Base-by-base conservation (phyloP, 2,113 vertebrate species). In the Stercorarius parasiticus region DNA sequence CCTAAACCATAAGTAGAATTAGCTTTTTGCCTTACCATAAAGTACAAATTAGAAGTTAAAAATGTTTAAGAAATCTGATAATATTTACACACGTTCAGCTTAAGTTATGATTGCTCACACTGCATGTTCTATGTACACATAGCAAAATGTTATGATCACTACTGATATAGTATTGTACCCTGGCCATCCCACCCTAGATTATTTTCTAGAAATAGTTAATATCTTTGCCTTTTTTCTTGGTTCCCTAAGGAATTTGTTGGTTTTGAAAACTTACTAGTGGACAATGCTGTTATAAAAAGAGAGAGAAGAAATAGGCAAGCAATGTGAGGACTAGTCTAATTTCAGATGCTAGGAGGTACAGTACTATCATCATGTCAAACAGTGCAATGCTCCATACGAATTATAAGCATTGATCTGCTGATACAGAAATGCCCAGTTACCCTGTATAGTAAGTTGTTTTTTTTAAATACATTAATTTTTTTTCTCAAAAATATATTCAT, bases 1-100 rank as follows among this genome's bases (percentile, higher is more conserved):
- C 97, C 91, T 97, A 98, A 98, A 98, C 97, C 98, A 98, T 98
- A 97, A 98, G 97, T 98, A 98, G 98, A 98, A 98, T 98, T 95
- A 98, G 98, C 98, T 98, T 98, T 98, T 98, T 97, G 97, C 97
- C 98, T 98, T 98, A 98, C 97, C 96, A 96, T 98, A 98, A 98
- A 98, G 98, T 99, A 99, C 98, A 99, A 99, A 99, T 98, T 97
- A 98, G 94, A 98, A 98, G 98, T 98, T 98, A 99, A 98, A 99
- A 99, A 99, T 98, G 98, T 98, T 97, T 98, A 98, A 98, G 98
- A 99, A 99, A 99, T 98, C 95, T 98, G 97, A 98, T 97, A 97
- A 86, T 99, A 99, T 99, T 98, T 99, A 99, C 99, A 99, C 92
- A 96, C 76, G 87, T 97, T 98, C 96, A 95, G 93, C 98, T 98